phyloP scores from a whole-genome alignment of 2,797 vertebrate species.

The Trachops cirrhosus region DNA sequence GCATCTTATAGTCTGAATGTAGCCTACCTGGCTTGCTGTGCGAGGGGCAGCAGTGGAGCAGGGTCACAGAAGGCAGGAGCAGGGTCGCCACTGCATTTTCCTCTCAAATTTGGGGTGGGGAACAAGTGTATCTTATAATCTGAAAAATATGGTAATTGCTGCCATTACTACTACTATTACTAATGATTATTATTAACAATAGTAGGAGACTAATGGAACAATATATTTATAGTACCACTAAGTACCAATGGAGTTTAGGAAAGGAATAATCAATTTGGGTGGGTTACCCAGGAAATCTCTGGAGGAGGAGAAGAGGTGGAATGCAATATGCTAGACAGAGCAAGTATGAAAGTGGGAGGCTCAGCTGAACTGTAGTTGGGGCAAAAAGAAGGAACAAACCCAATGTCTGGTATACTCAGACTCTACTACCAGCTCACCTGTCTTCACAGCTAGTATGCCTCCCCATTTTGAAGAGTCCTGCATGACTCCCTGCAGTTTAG shows the following conservation, averaged over 20 bases:
- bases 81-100: too few species aligned
- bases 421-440: not conserved
- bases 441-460: not conserved
- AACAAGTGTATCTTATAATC: too few species aligned
- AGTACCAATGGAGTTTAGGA: not conserved
- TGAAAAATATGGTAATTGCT: not conserved
- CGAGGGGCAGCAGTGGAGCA: too few species aligned
- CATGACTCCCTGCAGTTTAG: not conserved
- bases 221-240: not conserved
- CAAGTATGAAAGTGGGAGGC: not conserved
- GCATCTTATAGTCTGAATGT: too few species aligned
- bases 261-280: not conserved
- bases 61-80: too few species aligned
- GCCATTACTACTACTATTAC: not conserved
- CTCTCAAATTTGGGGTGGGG: too few species aligned
- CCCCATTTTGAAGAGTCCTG: not conserved
- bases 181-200: not conserved
- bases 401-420: not conserved
- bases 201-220: not conserved
- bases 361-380: not conserved
- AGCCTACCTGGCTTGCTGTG: too few species aligned
- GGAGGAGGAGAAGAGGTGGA: not conserved
- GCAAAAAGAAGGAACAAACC: not conserved
- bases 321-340: not conserved
- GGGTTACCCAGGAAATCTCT: not conserved